These are phyloP conservation scores for Aselliscus stoliczkanus DNA, from an alignment of 2,797 vertebrate species.

Conservation along the genomic window DNA sequence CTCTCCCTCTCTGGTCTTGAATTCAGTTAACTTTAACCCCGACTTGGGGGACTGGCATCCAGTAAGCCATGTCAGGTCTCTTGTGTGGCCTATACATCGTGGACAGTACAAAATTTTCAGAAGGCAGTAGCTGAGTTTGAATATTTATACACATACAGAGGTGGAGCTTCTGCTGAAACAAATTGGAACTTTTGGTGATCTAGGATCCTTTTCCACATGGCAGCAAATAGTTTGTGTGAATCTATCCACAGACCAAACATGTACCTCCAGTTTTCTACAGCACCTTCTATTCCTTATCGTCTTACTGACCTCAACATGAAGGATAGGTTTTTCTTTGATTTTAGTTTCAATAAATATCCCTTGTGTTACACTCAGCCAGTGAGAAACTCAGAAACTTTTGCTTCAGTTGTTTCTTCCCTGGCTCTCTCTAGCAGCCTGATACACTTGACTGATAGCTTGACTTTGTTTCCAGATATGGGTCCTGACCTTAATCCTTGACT, in stretches of 20 bases:
- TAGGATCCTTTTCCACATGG: neutral
- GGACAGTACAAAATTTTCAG: neutral
- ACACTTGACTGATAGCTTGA: neutral
- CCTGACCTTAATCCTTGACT: neutral
- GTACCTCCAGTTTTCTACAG: neutral
- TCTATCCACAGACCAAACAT: neutral
- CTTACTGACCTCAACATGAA: neutral
- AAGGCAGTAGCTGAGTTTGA: neutral
- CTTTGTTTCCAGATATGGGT: neutral
- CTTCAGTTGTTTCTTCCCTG: neutral
- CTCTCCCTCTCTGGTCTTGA: neutral
- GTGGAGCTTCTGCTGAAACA: neutral
- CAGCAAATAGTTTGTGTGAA: neutral
- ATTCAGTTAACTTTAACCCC: neutral
- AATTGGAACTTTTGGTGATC: neutral
- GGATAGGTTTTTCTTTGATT: neutral
- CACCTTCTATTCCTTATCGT: neutral
- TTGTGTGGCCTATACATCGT: neutral
- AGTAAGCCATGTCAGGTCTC: neutral
- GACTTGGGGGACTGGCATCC: neutral
- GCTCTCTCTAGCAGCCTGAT: neutral
- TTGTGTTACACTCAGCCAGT: neutral
- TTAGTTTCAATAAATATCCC: neutral
- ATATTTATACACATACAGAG: neutral
- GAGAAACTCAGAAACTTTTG: neutral